Evolutionary conservation across 2,888 invertebrate species (phyloP).

Genomic region (Tetramorium bicarinatum): DNA sequence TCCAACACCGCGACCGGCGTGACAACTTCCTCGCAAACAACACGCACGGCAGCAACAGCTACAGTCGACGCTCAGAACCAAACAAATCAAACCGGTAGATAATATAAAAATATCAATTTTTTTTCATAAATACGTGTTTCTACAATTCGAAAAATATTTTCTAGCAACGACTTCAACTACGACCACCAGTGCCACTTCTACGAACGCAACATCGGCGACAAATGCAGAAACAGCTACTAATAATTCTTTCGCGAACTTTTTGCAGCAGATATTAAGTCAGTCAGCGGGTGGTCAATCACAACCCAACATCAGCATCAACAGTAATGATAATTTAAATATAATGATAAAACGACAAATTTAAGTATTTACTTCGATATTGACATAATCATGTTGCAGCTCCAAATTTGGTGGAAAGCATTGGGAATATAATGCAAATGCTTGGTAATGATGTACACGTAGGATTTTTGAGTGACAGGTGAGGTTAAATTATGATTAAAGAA

Average conservation of each 20-base stretch:
- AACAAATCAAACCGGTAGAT: conserved; percentile 75
- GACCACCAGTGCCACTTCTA: conserved; percentile 63
- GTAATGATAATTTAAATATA: conserved; percentile 45
- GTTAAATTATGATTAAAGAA: conserved; percentile 18
- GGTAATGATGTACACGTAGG: conserved; percentile 57
- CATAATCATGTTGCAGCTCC: conserved; percentile 46
- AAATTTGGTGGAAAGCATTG: conserved; percentile 39
- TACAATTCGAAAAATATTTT: conserved; percentile 39
- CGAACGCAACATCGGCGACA: conserved; percentile 64
- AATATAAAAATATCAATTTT: background rate
- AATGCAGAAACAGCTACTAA: conserved; percentile 53
- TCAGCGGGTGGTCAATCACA: conserved; percentile 44
- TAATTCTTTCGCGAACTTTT: conserved; percentile 50
- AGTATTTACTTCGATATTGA: background rate
- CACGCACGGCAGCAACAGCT: conserved; percentile 87
- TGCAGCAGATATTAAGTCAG: conserved; percentile 56
- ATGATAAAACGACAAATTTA: background rate
- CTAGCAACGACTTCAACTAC: conserved; percentile 72
- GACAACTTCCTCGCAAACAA: conserved; percentile 77
- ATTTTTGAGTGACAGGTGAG: conserved; percentile 62
- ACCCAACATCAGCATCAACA: conserved; percentile 36
- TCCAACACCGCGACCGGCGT: conserved; percentile 66
- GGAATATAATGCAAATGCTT: conserved; percentile 57
- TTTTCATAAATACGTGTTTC: background rate
- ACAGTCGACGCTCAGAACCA: conserved; percentile 75